Conservation (phyloP, 2,888 invertebrate genomes). For the Acronicta alni region DNA sequence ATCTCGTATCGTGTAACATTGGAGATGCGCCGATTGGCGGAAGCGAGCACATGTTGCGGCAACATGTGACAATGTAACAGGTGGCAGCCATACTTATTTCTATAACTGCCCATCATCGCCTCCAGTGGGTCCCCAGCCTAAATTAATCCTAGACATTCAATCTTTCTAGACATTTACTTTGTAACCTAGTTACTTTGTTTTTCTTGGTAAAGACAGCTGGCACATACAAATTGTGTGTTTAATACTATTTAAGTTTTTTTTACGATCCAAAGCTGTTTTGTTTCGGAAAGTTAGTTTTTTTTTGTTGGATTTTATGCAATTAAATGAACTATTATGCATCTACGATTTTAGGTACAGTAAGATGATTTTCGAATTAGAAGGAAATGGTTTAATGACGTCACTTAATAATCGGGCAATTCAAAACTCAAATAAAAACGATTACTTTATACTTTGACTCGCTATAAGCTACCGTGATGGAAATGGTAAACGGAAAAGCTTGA, state of each 20-base stretch:
- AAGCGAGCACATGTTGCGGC: conserved; percentile 79
- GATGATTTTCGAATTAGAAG: too few relatives aligned
- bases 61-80: conserved; percentile 78
- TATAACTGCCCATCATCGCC: conserved; percentile 73
- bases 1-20: conserved; percentile 60
- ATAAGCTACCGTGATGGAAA: too few relatives aligned
- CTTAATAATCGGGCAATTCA: too few relatives aligned
- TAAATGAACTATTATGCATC: too few relatives aligned
- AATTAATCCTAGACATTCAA: conserved; percentile 42
- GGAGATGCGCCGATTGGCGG: conserved; percentile 71
- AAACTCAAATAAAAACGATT: too few relatives aligned
- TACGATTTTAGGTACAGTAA: too few relatives aligned
- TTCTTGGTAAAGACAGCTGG: neutral
- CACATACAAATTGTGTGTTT: neutral
- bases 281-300: neutral
- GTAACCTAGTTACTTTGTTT: conserved; percentile 39
- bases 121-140: conserved; percentile 67
- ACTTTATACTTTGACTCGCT: too few relatives aligned
- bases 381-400: too few relatives aligned
- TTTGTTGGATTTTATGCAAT: neutral
- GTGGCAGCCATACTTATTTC: conserved; percentile 76
- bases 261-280: neutral
- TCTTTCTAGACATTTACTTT: conserved; percentile 31
- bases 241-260: neutral
- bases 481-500: too few relatives aligned